A percentile compares a stretch with the other conserved stretches of the same genome.
Conservation (phyloP, 2,888 invertebrate species). For the Aphidius colemani region DNA sequence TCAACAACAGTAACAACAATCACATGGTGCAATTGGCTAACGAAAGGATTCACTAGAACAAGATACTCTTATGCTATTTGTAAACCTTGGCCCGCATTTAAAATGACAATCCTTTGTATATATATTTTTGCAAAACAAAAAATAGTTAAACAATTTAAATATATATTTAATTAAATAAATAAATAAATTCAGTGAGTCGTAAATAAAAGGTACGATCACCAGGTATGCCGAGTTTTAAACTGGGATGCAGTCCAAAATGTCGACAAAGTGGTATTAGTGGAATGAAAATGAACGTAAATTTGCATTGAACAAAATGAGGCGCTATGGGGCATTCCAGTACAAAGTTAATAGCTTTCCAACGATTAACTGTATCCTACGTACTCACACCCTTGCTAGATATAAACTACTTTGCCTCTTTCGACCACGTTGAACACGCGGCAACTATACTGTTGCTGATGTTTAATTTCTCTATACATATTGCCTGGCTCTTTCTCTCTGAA, state of each 20-base stretch:
- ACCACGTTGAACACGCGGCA: slow-evolving; percentile 29
- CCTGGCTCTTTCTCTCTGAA: not conserved
- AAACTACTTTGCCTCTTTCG: slow-evolving; percentile 29
- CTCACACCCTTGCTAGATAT: slow-evolving; percentile 25
- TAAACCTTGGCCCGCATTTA: not conserved
- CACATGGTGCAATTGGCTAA: slow-evolving; percentile 14
- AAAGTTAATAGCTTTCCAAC: slow-evolving; percentile 58
- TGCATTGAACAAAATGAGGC: slow-evolving; percentile 57
- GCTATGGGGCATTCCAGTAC: slow-evolving; percentile 55
- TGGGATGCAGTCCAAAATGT: slow-evolving; percentile 14
- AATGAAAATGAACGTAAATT: slow-evolving; percentile 44
- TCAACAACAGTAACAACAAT: not conserved
- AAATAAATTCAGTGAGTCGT: too few relatives aligned
- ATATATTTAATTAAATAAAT: too few relatives aligned
- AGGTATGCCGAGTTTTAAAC: not conserved
- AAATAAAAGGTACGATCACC: too few relatives aligned
- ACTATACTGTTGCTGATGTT: slow-evolving; percentile 1
- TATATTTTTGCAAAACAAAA: too few relatives aligned
- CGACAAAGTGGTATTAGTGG: slow-evolving; percentile 18
- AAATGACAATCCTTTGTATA: too few relatives aligned
- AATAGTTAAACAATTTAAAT: too few relatives aligned
- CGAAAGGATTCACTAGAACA: slow-evolving; percentile 17
- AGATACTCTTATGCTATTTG: slow-evolving; percentile 16
- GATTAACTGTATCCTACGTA: slow-evolving; percentile 53
- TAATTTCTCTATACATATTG: slow-evolving; percentile 32